These are phyloP conservation scores for Muscicapa striata DNA, from an alignment of 2,797 vertebrate species.

Conservation along the genomic window DNA sequence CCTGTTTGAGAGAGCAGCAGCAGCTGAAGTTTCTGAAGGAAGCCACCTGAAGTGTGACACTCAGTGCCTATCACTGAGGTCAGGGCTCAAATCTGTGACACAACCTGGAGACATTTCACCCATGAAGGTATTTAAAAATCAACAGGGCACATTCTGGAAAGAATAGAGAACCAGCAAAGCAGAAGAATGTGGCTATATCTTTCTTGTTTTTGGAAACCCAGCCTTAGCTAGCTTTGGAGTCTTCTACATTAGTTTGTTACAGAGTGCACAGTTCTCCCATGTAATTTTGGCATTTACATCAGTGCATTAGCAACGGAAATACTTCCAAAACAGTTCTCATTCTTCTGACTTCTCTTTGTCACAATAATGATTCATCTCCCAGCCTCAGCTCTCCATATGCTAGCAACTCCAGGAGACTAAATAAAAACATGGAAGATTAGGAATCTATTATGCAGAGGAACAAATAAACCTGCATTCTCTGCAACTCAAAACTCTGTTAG, in stretches of 20 bases:
- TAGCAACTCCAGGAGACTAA: neutral
- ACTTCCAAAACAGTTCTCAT: constrained; percentile 1
- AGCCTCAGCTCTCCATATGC: neutral
- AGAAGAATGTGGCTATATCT: neutral
- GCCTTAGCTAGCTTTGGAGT: neutral
- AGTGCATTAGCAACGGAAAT: neutral
- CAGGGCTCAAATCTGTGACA: neutral
- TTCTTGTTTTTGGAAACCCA: neutral
- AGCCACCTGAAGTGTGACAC: neutral
- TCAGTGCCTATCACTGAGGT: neutral
- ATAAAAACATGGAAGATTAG: neutral
- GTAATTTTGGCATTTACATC: constrained; percentile 10
- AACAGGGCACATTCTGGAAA: neutral
- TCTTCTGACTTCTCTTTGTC: constrained; percentile 33
- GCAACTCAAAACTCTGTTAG: neutral
- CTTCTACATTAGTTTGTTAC: neutral
- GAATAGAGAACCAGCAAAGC: neutral
- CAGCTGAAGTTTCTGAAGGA: neutral
- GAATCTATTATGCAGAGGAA: neutral
- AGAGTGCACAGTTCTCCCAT: neutral
- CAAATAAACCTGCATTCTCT: neutral
- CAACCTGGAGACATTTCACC: neutral
- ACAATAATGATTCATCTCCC: constrained; percentile 17
- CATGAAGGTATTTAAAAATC: neutral
- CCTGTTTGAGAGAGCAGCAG: neutral